phyloP scores from a whole-genome alignment of 2,888 invertebrate genomes.

The Drosophila falleni region DNA sequence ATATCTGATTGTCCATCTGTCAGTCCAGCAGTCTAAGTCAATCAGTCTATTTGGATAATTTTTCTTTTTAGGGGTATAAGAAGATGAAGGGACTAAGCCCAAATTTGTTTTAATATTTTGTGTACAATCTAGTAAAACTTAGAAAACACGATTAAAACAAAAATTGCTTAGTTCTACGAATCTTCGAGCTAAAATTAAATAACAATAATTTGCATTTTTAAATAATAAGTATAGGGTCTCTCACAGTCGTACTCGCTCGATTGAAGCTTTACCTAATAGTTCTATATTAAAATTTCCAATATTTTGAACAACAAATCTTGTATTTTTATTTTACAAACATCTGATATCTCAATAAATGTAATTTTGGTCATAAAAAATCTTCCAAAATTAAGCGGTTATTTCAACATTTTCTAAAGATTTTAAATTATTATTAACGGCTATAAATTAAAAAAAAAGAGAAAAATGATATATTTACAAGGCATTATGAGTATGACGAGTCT shows the following conservation, averaged over 20 bases:
- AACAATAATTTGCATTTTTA: too few species aligned
- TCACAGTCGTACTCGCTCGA: neutral
- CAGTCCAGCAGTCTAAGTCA: too few species aligned
- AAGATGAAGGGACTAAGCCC: too few species aligned
- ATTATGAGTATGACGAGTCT: constrained; percentile 36
- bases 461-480: constrained; percentile 65
- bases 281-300: constrained; percentile 33
- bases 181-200: too few species aligned
- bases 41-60: too few species aligned
- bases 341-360: constrained; percentile 6
- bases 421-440: constrained; percentile 25
- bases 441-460: constrained; percentile 30
- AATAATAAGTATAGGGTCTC: neutral
- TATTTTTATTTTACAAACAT: neutral
- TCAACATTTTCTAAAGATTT: neutral
- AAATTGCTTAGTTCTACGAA: too few species aligned
- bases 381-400: neutral
- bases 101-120: too few species aligned
- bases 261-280: neutral
- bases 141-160: too few species aligned
- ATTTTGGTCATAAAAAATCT: constrained; percentile 1
- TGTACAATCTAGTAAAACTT: too few species aligned
- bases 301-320: constrained; percentile 14
- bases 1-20: too few species aligned
- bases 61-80: too few species aligned